phyloP scores from a whole-genome alignment of 1,140 invertebrate species.

The Venturia canescens region DNA sequence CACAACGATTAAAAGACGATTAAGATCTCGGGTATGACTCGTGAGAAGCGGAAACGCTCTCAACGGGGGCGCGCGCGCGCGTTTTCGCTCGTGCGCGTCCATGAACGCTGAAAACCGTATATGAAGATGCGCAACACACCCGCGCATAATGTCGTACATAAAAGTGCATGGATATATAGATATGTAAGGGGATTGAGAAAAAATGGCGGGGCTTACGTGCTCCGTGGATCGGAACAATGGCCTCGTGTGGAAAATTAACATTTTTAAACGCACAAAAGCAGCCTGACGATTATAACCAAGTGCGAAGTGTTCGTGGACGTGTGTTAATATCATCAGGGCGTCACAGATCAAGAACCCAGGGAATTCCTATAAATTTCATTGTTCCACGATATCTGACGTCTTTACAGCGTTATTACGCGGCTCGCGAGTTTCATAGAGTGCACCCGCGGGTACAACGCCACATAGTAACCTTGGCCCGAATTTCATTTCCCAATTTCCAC shows the following conservation, averaged over 20 bases:
- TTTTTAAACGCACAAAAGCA: conserved; percentile 58
- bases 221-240: conserved; percentile 59
- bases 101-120: conserved; percentile 54
- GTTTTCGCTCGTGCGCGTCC: conserved; percentile 54
- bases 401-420: background rate
- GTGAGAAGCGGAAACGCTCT: conserved; percentile 65
- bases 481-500: conserved; percentile 66
- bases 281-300: conserved; percentile 52
- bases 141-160: background rate
- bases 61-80: conserved; percentile 62
- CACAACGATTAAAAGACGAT: conserved; percentile 20
- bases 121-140: background rate
- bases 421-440: conserved; percentile 10
- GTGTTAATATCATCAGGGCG: conserved; percentile 12
- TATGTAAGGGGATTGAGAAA: background rate
- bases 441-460: conserved; percentile 49
- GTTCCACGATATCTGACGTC: conserved; percentile 53
- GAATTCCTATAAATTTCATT: conserved; percentile 68
- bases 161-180: conserved; percentile 14
- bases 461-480: conserved; percentile 71
- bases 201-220: conserved; percentile 44
- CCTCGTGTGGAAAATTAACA: conserved; percentile 57
- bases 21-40: conserved; percentile 35
- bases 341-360: conserved; percentile 32
- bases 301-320: conserved; percentile 10